Base-by-base conservation (phyloP, 1,140 invertebrate species). In the Metopolophium dirhodum region DNA sequence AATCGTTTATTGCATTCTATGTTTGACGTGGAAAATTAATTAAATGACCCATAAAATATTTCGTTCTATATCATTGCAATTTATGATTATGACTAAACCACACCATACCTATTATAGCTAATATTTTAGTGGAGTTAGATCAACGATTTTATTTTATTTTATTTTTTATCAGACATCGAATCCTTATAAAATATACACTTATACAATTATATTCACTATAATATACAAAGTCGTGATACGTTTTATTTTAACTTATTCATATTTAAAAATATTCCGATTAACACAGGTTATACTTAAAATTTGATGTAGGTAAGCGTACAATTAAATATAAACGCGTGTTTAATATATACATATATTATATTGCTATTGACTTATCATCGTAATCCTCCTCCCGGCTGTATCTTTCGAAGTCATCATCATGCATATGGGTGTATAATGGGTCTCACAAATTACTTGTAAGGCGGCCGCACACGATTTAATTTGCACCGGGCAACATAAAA, bases 401-500 rank as follows among this genome's bases (percentile, higher is more conserved):
- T 89, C 87, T 89, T 89, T 54, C n/a, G 87, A 54, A 89, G 49
- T 89, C n/a, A 89, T 89, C 49, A 89, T 89, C 49, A 51, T 88
- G 87, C 30, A n/a, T 49, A 89, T 49, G 45, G 45, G 86, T 87
- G 88, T 54, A 77, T 77, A 90, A 91, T 91, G 41, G 57, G 90
- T 47, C 90, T 91, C 87, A 77, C 61, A 91, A 91, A 91, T 91
- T 91, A 91, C 57, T 4, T 30, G 90, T 91, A 68, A 61, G 41
- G 14, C 57, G 90, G 90, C 90, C 90, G 90, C 90, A 91, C 90
- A 91, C 90, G 90, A 91, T 91, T 91, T 91, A 77, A 91, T 91
- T 77, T 91, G 68, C 90, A 77, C 61, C 90, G 90, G 61, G 90
- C 61, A 77, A 54, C 51, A 54, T 77, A 91, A 91, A 77, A 77